phyloP scores from a whole-genome alignment of 2,797 vertebrate genomes.

The Apodemus agrarius region DNA sequence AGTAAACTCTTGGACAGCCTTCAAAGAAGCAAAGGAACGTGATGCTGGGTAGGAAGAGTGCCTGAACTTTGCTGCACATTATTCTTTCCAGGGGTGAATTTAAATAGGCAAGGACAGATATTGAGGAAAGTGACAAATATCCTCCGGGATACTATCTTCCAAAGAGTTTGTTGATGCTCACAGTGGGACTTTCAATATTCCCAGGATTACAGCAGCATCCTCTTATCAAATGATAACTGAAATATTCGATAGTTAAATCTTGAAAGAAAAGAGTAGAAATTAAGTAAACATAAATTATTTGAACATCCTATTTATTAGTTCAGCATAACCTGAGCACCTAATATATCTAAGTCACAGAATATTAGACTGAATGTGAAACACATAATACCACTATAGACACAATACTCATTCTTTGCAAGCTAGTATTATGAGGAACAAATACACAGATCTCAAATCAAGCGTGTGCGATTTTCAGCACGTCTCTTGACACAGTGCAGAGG shows the following conservation, averaged over 20 bases:
- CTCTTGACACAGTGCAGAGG: neutral
- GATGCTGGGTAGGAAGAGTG: neutral
- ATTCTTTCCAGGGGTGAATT: neutral
- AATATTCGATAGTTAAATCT: neutral
- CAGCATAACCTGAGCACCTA: neutral
- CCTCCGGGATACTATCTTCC: neutral
- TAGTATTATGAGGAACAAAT: neutral
- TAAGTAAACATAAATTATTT: neutral
- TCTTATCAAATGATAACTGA: neutral
- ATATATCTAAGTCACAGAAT: neutral
- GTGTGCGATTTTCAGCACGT: neutral
- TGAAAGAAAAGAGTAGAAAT: constrained; percentile 4
- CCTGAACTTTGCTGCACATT: neutral
- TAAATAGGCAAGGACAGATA: neutral
- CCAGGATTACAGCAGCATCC: neutral
- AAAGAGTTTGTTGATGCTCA: neutral
- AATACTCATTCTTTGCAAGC: neutral
- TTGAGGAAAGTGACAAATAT: neutral
- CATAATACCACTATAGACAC: neutral
- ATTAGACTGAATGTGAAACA: constrained; percentile 17
- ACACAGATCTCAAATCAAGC: neutral
- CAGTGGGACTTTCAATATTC: neutral
- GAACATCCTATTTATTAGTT: neutral
- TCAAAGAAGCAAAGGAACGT: neutral
- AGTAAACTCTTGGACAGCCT: neutral